phyloP scores from a whole-genome alignment of 2,113 vertebrate species.

The Thymallus thymallus region DNA sequence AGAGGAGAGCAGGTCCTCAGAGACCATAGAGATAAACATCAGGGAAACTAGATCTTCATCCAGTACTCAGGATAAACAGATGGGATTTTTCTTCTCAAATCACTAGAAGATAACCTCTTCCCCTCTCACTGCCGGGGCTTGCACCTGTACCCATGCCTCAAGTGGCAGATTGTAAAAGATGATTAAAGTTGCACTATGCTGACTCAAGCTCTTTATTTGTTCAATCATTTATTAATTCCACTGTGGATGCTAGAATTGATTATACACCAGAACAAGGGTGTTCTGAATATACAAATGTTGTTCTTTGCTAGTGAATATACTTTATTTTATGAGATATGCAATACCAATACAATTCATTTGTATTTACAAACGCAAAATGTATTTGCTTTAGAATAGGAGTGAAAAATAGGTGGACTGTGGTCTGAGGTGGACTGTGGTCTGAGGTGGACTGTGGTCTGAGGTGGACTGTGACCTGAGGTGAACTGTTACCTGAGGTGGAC shows the following conservation, averaged over 20 bases:
- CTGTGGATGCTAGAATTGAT: neutral
- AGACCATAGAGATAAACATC: constrained; percentile 68
- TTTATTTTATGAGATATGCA: neutral
- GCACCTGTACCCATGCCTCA: constrained; percentile 60
- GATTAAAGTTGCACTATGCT: constrained; percentile 19
- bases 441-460: too few species aligned
- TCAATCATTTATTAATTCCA: neutral
- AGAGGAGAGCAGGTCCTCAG: constrained; percentile 20
- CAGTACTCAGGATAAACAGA: constrained; percentile 71
- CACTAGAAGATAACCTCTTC: constrained; percentile 72
- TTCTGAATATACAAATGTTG: neutral
- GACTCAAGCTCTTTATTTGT: neutral
- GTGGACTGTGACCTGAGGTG: too few species aligned
- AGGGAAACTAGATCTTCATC: constrained; percentile 67
- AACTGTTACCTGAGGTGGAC: too few species aligned
- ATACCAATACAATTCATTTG: neutral
- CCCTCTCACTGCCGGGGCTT: constrained; percentile 38
- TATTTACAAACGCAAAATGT: too few species aligned
- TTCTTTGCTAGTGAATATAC: neutral
- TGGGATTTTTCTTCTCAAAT: constrained; percentile 62
- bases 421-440: too few species aligned
- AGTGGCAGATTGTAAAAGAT: constrained; percentile 11
- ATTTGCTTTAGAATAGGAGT: too few species aligned
- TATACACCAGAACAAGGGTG: neutral
- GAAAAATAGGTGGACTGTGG: too few species aligned